Evolutionary conservation across 2,888 invertebrate species (phyloP), one percentile per base, ranked within the genome.

Genomic region (Myopa testacea): DNA sequence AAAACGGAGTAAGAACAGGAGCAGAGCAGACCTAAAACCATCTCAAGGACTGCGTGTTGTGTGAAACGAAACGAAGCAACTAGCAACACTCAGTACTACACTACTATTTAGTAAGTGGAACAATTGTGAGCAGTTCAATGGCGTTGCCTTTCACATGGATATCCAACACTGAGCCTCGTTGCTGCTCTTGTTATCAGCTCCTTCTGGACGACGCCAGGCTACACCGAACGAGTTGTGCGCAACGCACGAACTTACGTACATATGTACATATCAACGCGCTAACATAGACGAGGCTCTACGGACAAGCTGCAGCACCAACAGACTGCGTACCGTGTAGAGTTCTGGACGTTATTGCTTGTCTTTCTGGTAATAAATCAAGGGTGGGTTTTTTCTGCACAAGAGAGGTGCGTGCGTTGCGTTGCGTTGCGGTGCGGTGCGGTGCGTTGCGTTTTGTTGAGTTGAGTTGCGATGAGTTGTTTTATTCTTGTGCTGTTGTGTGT

Each of bases 351-450:
- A 14, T 26, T 10, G 55, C 4, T 55, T 16, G 55, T 68, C 60
- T 19, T 68, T 67, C 14, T 19, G 69, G 60, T 34, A 58, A 68
- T 68, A 67, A 75, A 75, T 60, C 75, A 75, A 69, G 75, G 75
- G 75, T 75, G 69, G n/a, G 58, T 69, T 74, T 65, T 58, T 58
- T 69, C 60, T 68, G 67, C 65, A 16, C 19, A 60, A 50, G 60
- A 6, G 8, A 12, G 7, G 71, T 58, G 16, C 40, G 16, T 73
- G 55, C 52, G 19, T 70, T 50, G 3, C 19, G 0, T 38, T 73
- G 38, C 62, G 72, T 50, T 10, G 34, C 26, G 40, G 68, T 38
- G 38, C 62, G 72, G 6, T 10, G 34, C 26, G 40, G 68, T 38
- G 68, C n/a, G 40, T 45, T 62, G 69, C 12, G 26, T 69, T 4